phyloP scores from a whole-genome alignment of 2,797 vertebrate genomes.

The Oreortyx pictus region DNA sequence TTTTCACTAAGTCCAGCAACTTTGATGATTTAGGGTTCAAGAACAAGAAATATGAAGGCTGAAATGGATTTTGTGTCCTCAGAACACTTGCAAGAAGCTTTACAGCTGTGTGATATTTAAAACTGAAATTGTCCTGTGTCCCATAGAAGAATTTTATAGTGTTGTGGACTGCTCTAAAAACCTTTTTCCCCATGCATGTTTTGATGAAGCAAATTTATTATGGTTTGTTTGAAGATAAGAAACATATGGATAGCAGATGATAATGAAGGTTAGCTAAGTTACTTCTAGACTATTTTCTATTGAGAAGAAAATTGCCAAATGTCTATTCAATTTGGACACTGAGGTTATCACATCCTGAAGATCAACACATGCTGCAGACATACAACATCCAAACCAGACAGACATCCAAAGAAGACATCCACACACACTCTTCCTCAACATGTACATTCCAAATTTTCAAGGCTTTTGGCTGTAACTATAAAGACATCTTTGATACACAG shows the following conservation, averaged over 20 bases:
- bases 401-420: background rate
- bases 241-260: background rate
- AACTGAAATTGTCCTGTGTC: background rate
- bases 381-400: background rate
- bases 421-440: background rate
- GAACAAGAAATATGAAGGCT: background rate
- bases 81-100: background rate
- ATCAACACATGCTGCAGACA: constrained; percentile 24
- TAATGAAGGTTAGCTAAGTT: background rate
- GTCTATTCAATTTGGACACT: background rate
- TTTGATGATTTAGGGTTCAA: background rate
- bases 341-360: background rate
- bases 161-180: background rate
- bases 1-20: background rate
- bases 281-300: constrained; percentile 1
- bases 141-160: background rate
- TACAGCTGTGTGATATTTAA: background rate
- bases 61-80: background rate
- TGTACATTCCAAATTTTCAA: background rate
- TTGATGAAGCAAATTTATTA: background rate
- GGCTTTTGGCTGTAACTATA: background rate
- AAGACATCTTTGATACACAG: constrained; percentile 11
- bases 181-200: background rate
- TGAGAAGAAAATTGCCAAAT: constrained; percentile 3
- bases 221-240: background rate